Evolutionary conservation across 2,888 invertebrate genomes (phyloP), one percentile per base, ranked within the genome.

Genomic region (Dascillus cervinus): DNA sequence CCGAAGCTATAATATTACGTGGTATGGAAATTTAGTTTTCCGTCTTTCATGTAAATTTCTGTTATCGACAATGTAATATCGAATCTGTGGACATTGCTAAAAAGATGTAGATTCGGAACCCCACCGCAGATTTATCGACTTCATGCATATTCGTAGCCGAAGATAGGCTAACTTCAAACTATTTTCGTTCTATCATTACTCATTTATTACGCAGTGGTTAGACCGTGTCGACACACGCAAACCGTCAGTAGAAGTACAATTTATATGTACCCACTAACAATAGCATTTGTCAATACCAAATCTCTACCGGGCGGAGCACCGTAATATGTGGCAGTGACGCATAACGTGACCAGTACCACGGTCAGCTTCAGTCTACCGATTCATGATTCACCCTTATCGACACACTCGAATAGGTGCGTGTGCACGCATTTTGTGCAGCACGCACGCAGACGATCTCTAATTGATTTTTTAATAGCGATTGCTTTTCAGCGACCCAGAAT

Each of bases 241-340:
- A 57, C 55, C 53, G 57, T 57, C 57, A 53, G 46, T 39, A 48
- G 45, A 47, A 50, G 49, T 44, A 51, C 53, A 49, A 60, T 60
- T 60, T 58, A 58, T 60, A 52, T 47, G 46, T 41, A 39, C 50
- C 52, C n/a, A n/a, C n/a, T n/a, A 52, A 58, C 60, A 60, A 60
- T 58, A 46, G 58, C 56, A 55, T 59, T 58, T 58, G 60, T 60
- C 60, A 60, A 58, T 58, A 58, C 53, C 56, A 55, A 58, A 56
- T 56, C 56, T 50, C 43, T 42, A 41, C 34, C 49, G 51, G 55
- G 52, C 50, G 53, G 54, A 46, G 49, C 50, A 26, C 37, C 13
- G 36, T 55, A 53, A 55, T 54, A 52, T 54, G 53, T 54, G 44
- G 32, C 36, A 38, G 28, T 14, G 34, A 42, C 49, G 50, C 52